These are phyloP conservation scores for Casuarius casuarius DNA, from an alignment of 2,113 vertebrate species.

Conservation along the genomic window DNA sequence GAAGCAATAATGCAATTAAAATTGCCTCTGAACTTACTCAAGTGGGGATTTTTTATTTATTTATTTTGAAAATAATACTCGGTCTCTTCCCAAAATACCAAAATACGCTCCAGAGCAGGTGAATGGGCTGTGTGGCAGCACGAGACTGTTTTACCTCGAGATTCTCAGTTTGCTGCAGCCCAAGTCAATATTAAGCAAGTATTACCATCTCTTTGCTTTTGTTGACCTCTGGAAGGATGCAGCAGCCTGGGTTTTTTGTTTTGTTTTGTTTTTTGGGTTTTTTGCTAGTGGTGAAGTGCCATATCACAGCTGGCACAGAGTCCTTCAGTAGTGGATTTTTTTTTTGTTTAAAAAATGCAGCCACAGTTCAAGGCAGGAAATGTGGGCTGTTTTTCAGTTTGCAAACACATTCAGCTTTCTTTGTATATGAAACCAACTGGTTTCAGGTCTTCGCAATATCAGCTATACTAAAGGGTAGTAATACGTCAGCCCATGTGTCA, in stretches of 20 bases:
- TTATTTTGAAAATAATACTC: background rate
- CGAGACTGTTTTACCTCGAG: background rate
- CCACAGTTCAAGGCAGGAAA: background rate
- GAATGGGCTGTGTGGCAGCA: background rate
- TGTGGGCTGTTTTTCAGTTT: background rate
- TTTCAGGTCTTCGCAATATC: slow-evolving; percentile 9
- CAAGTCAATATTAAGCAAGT: slow-evolving; percentile 1
- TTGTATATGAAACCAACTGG: background rate
- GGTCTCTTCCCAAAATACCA: slow-evolving; percentile 50
- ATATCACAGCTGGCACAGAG: background rate
- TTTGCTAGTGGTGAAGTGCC: background rate
- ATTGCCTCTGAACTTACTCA: slow-evolving; percentile 14
- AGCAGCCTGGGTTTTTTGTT: background rate
- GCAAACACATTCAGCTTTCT: background rate
- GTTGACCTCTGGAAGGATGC: slow-evolving; percentile 27
- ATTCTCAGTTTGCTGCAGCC: slow-evolving; percentile 1
- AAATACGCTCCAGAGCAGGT: slow-evolving; percentile 41
- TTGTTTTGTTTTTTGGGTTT: too few species aligned
- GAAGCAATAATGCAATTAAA: slow-evolving; percentile 65
- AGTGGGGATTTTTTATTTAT: background rate
- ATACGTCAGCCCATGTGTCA: background rate
- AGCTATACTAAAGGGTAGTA: background rate
- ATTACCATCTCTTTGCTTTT: slow-evolving; percentile 42
- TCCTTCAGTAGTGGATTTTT: slow-evolving; percentile 9
- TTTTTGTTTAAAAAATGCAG: background rate